phyloP scores from a whole-genome alignment of 1,140 invertebrate species.

The Periplaneta americana region DNA sequence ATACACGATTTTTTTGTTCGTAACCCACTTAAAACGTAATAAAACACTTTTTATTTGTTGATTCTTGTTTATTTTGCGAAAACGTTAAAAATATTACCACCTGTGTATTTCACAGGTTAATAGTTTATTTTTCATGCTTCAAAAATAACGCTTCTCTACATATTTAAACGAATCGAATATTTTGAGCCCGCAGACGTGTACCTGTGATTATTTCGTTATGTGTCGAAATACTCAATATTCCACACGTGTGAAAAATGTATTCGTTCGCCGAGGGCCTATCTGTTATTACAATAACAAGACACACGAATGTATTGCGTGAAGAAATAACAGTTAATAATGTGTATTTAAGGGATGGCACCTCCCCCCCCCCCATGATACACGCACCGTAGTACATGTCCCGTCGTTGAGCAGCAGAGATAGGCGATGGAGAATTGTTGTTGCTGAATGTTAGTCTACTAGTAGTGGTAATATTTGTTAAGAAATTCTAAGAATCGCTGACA shows the following conservation, averaged over 20 bases:
- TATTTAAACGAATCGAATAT: background rate
- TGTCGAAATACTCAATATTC: background rate
- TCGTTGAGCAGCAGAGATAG: no score
- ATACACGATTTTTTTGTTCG: background rate
- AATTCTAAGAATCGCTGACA: no score
- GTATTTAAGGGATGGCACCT: no score
- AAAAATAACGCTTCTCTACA: background rate
- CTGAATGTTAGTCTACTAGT: no score
- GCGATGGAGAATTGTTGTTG: no score
- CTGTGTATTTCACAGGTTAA: background rate
- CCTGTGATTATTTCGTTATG: background rate
- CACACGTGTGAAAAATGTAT: background rate
- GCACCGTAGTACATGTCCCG: no score
- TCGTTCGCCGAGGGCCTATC: no score
- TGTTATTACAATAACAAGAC: no score
- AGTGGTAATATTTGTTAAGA: no score
- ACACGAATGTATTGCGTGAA: background rate
- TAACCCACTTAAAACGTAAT: background rate
- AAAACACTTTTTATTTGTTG: background rate
- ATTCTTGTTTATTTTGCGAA: background rate
- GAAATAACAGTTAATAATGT: background rate
- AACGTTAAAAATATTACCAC: background rate
- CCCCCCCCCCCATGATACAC: no score
- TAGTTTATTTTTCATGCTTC: background rate
- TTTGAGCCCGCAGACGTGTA: background rate